These are phyloP conservation scores for Felis chaus DNA, from an alignment of 2,113 vertebrate species.

Conservation along the genomic window DNA sequence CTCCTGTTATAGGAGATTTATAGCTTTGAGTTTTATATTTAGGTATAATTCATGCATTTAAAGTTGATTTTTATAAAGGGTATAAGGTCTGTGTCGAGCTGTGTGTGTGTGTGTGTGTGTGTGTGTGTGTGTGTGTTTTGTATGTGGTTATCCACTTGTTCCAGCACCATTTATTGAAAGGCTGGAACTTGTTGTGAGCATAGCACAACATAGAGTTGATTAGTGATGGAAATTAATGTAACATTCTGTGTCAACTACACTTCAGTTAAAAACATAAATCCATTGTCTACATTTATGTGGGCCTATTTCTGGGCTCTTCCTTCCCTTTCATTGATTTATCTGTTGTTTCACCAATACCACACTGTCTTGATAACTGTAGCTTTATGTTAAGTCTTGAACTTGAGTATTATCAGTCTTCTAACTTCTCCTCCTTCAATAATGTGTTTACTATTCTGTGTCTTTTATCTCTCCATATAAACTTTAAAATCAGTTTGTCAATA, in stretches of 20 bases:
- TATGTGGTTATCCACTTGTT: background rate
- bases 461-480: background rate
- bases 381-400: background rate
- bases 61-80: background rate
- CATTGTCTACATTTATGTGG: background rate
- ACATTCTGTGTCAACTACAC: background rate
- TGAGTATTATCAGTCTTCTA: background rate
- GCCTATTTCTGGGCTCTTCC: background rate
- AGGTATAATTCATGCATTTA: background rate
- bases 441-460: background rate
- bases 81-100: background rate
- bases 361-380: background rate
- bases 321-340: background rate
- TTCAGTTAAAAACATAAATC: background rate
- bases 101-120: too few relatives aligned
- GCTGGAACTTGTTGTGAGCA: background rate
- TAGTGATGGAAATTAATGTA: background rate
- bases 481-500: background rate
- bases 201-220: background rate
- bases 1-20: background rate
- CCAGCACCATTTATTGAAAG: background rate
- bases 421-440: background rate
- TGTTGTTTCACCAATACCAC: background rate
- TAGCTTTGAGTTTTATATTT: background rate
- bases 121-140: background rate